Evolutionary conservation across 2,113 vertebrate genomes (phyloP), one percentile per base, ranked within the genome.

Genomic region (Empidonax traillii): DNA sequence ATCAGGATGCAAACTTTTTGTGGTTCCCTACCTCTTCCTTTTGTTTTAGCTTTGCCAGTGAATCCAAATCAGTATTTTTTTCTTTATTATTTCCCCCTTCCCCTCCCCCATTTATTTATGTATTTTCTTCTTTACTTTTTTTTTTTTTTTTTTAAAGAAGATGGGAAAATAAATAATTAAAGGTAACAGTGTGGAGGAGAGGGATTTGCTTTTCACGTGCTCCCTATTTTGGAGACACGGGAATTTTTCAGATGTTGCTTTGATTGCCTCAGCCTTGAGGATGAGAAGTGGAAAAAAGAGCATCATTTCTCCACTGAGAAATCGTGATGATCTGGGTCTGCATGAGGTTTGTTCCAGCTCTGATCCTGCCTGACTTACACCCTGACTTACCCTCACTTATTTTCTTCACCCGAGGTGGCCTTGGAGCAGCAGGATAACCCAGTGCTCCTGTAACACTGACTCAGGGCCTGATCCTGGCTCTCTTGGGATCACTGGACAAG

Each of bases 161-260:
- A 21, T 22, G 33, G 51, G 2, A 51, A 73, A 92, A 65, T 20
- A 71, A 84, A 47, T 22, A 69, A 73, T 75, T 20, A 17, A 68
- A 85, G 14, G 33, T 20, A 53, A 7, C 30, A 77, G 35, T 0
- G 0, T 20, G 23, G 35, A 84, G 22, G 30, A 23, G 10, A 58
- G 69, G 84, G 23, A 53, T 95, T 82, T 87, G 7, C 31, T 82
- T 89, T 79, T 24, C 41, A 35, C 5, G 9, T 59, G 4, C 35
- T 89, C 46, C 65, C 21, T 95, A 0, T 52, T 90, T 93, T 41
- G 67, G 66, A 78, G 27, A 67, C 72, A 62, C 13, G 7, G 51
- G 47, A 47, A 35, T 87, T 87, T 89, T 63, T 47, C 68, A 85
- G 47, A 27, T 4, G 4, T 67, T 91, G 30, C 66, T 89, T 87